Evolutionary conservation across 2,797 vertebrate species (phyloP).

Genomic region (Gallirallus australis): DNA sequence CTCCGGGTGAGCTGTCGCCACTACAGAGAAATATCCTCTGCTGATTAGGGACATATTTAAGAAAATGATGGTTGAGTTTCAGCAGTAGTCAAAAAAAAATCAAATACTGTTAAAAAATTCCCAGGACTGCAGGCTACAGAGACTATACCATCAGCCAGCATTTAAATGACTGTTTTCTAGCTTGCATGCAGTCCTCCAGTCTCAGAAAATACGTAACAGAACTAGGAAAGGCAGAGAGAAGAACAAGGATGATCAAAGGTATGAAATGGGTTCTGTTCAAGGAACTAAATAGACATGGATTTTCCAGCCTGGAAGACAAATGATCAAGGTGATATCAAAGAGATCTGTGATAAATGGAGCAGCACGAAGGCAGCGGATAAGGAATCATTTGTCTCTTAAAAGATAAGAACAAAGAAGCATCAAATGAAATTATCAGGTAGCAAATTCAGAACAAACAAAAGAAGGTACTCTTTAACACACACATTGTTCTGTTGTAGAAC

Average conservation of each 20-base stretch:
- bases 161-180: background rate
- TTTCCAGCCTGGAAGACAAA: constrained; percentile 59
- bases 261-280: constrained; percentile 22
- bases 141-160: background rate
- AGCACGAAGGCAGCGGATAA: constrained; percentile 1
- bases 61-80: background rate
- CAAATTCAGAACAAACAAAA: constrained; percentile 38
- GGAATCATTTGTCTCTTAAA: constrained; percentile 48
- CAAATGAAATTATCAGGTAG: constrained; percentile 31
- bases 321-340: constrained; percentile 47
- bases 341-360: constrained; percentile 41
- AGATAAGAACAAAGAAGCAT: constrained; percentile 34
- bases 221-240: background rate
- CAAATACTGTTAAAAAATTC: background rate
- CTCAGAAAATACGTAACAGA: background rate
- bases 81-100: background rate
- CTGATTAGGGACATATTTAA: background rate
- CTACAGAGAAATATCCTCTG: background rate
- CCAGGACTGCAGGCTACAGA: background rate
- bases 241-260: constrained; percentile 59
- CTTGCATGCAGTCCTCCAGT: background rate
- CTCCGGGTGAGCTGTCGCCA: background rate
- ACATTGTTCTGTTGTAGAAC: background rate
- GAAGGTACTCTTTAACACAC: background rate
- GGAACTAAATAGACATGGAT: constrained; percentile 33